Evolutionary conservation across 2,888 invertebrate genomes (phyloP).

Genomic region (Mesorhabditis spiculigera): DNA sequence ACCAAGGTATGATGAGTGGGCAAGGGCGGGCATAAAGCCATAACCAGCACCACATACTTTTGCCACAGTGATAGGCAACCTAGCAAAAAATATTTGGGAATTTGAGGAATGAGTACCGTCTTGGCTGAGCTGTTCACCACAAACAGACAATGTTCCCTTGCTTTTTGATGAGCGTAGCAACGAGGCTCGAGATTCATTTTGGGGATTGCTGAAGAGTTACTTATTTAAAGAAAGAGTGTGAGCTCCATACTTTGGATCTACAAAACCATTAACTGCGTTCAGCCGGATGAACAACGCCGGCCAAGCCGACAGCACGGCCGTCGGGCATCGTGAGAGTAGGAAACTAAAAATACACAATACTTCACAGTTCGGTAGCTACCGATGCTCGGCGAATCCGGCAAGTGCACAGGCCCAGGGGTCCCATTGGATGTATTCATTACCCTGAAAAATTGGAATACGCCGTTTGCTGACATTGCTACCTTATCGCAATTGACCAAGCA

Average conservation of each 20-base stretch:
- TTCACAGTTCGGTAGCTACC: background rate
- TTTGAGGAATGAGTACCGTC: background rate
- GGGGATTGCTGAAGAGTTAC: slow-evolving; percentile 70
- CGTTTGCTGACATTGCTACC: slow-evolving; percentile 16
- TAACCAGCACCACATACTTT: slow-evolving; percentile 20
- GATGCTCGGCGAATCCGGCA: slow-evolving; percentile 77
- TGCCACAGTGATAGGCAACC: slow-evolving; percentile 86
- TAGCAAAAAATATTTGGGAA: slow-evolving; percentile 27
- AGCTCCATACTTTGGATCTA: slow-evolving; percentile 71
- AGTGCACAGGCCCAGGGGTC: slow-evolving; percentile 89
- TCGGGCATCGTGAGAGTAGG: slow-evolving; percentile 26
- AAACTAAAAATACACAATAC: background rate
- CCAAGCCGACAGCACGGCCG: slow-evolving; percentile 85
- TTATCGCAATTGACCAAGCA: slow-evolving; percentile 29
- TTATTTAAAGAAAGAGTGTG: background rate
- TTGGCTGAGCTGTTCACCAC: slow-evolving; percentile 26
- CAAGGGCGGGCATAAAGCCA: background rate
- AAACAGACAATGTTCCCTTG: slow-evolving; percentile 47
- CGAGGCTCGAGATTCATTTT: slow-evolving; percentile 92
- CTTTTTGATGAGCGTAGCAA: slow-evolving; percentile 72
- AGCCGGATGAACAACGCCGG: slow-evolving; percentile 86
- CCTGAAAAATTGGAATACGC: slow-evolving; percentile 16
- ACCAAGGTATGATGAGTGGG: background rate
- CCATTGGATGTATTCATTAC: slow-evolving; percentile 57
- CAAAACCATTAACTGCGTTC: slow-evolving; percentile 82